phyloP scores from a whole-genome alignment of 2,797 vertebrate genomes.

The Semaprochilodus insignis region DNA sequence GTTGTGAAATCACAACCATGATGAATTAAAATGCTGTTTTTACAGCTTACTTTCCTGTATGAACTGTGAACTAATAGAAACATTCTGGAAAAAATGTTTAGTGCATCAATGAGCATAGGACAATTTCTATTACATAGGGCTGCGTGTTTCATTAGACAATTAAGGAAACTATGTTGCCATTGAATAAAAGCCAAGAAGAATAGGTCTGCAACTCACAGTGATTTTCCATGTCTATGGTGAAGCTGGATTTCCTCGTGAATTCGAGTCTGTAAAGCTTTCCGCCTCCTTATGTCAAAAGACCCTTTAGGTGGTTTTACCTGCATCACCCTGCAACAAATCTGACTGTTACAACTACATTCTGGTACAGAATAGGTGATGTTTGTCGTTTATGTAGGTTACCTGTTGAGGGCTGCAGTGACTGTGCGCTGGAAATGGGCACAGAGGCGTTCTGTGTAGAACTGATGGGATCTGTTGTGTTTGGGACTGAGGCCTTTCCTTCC shows the following conservation, averaged over 20 bases:
- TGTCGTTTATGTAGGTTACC: constrained; percentile 49
- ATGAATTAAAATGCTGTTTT: too few species aligned
- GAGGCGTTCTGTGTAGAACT: constrained; percentile 71
- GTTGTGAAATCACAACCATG: too few species aligned
- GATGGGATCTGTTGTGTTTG: constrained; percentile 68
- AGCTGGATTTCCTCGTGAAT: constrained; percentile 69
- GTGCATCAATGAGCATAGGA: too few species aligned
- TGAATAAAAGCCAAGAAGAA: not conserved
- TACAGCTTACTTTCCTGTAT: too few species aligned
- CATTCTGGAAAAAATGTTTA: too few species aligned
- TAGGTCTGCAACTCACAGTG: constrained; percentile 65
- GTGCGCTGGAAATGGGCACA: constrained; percentile 70
- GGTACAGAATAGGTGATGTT: not conserved
- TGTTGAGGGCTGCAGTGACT: constrained; percentile 66
- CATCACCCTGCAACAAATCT: constrained; percentile 60
- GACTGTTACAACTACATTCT: constrained; percentile 12
- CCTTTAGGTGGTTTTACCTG: constrained; percentile 50
- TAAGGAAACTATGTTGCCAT: not conserved
- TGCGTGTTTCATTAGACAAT: not conserved
- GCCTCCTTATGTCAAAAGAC: constrained; percentile 62
- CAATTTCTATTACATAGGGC: too few species aligned
- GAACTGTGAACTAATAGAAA: too few species aligned
- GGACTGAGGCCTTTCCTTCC: constrained; percentile 70
- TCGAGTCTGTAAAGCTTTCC: constrained; percentile 54
- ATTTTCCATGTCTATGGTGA: constrained; percentile 62